phyloP scores from a whole-genome alignment of 2,113 vertebrate genomes.

The Pandion haliaetus region DNA sequence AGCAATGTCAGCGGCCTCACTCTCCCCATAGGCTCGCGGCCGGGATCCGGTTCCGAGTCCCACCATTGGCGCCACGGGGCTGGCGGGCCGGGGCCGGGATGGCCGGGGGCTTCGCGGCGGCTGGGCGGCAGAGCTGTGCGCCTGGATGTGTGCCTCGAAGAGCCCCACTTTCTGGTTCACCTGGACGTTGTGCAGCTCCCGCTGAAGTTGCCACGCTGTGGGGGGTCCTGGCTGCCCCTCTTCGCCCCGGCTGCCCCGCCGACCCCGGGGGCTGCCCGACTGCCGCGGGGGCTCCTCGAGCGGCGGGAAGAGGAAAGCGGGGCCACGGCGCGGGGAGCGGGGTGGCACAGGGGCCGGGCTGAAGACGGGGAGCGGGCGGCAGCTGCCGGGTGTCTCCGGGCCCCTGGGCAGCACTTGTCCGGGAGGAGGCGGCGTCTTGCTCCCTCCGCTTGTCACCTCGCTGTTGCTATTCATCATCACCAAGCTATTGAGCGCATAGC shows the following conservation, averaged over 20 bases:
- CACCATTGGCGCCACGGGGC: neutral
- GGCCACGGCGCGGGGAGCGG: conserved; percentile 58
- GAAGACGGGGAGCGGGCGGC: conserved; percentile 66
- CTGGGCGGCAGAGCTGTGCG: conserved; percentile 63
- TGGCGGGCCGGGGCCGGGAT: neutral
- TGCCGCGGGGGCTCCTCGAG: conserved; percentile 59
- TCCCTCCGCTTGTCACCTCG: conserved; percentile 69
- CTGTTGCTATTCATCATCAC: conserved; percentile 81
- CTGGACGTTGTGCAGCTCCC: conserved; percentile 92
- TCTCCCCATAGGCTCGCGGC: neutral
- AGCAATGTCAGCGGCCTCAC: neutral
- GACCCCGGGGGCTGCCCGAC: conserved; percentile 10
- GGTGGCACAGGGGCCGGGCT: conserved; percentile 70
- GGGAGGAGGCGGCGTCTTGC: conserved; percentile 72
- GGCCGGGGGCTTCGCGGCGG: conserved; percentile 79
- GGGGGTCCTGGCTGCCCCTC: conserved; percentile 18
- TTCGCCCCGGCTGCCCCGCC: conserved; percentile 52
- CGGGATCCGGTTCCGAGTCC: neutral
- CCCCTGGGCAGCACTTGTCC: conserved; percentile 77
- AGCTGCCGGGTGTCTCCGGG: conserved; percentile 75
- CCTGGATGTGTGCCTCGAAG: conserved; percentile 94
- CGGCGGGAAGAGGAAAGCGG: conserved; percentile 76
- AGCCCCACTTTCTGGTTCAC: conserved; percentile 91
- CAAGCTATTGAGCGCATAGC: conserved; percentile 81
- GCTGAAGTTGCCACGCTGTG: conserved; percentile 77